A percentile compares a stretch with the other conserved stretches of the same genome.
Conservation (phyloP, 2,113 vertebrate genomes). For the Callithrix jacchus region DNA sequence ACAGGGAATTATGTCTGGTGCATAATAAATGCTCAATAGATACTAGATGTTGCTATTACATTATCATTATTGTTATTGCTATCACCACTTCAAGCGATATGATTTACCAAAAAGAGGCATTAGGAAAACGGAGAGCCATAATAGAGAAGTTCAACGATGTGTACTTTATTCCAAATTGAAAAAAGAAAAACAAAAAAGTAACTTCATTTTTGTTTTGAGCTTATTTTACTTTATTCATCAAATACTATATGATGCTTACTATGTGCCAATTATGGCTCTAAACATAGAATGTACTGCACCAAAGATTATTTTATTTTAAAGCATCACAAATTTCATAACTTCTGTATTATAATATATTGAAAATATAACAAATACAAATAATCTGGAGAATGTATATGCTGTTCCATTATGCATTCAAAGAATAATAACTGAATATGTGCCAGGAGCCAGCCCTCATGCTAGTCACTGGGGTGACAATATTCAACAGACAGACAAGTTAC, state of each 20-base stretch:
- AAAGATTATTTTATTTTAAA: slow-evolving; percentile 35
- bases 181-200: background rate
- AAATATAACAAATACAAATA: background rate
- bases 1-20: background rate
- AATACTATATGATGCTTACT: background rate
- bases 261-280: background rate
- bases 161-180: background rate
- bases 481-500: background rate
- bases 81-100: background rate
- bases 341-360: background rate
- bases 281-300: background rate
- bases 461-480: background rate
- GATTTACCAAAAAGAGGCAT: background rate
- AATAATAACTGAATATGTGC: background rate
- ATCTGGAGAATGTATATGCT: background rate
- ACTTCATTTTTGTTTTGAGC: background rate
- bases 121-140: background rate
- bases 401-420: background rate
- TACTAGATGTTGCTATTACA: background rate
- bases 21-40: background rate
- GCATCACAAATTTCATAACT: slow-evolving; percentile 21
- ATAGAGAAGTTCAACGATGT: background rate
- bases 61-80: background rate
- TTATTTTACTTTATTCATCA: background rate
- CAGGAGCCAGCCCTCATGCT: background rate